A percentile compares a stretch with the other conserved stretches of the same genome.
Conservation (phyloP, 92 coral and sea anemone species). For the Epizoanthus rinbou region DNA sequence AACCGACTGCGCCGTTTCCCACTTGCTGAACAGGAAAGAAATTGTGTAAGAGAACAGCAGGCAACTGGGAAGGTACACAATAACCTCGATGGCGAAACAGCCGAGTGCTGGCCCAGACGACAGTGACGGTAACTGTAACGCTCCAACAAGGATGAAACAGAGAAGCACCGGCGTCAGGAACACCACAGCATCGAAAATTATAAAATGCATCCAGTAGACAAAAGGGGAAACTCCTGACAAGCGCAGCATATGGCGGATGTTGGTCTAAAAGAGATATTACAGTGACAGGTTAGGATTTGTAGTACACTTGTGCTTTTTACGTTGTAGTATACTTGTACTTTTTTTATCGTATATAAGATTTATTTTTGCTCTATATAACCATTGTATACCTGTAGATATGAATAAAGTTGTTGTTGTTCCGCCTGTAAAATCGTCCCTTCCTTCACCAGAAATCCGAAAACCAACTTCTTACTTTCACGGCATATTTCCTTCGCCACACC, state of each 20-base stretch:
- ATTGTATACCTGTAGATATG: no score
- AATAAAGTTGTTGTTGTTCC: no score
- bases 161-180: constrained; percentile 66
- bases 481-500: no score
- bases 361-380: no score
- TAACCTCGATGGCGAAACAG: constrained; percentile 62
- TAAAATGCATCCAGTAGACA: constrained; percentile 74
- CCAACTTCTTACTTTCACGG: no score
- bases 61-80: constrained; percentile 66
- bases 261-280: constrained; percentile 43
- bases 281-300: not conserved
- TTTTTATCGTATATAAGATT: no score
- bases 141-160: constrained; percentile 73
- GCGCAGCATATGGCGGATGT: constrained; percentile 76
- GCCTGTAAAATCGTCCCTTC: no score
- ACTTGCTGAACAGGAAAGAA: constrained; percentile 77
- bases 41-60: constrained; percentile 68
- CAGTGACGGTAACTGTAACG: constrained; percentile 64
- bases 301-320: no score
- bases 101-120: constrained; percentile 84
- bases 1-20: constrained; percentile 81
- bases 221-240: constrained; percentile 77
- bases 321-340: no score
- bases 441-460: not conserved
- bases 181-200: constrained; percentile 65